Evolutionary conservation across 2,888 invertebrate genomes (phyloP).

Genomic region (Pristionchus entomophagus): DNA sequence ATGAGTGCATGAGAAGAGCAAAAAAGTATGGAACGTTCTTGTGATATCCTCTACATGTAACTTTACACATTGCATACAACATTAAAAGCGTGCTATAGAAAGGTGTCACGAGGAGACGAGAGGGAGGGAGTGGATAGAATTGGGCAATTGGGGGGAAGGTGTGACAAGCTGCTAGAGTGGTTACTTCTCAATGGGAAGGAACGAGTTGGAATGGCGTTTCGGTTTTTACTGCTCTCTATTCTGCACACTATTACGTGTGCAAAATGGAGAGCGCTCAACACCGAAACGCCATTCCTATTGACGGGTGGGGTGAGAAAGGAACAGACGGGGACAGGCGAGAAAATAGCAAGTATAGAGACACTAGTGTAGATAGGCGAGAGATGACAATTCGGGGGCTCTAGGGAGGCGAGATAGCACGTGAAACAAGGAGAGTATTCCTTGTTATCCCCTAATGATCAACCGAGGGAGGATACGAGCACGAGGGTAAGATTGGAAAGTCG

Average conservation of each 20-base stretch:
- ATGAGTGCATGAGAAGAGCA: no score
- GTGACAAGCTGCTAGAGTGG: not conserved
- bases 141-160: not conserved
- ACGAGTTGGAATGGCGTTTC: not conserved
- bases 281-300: no score
- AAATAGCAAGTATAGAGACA: no score
- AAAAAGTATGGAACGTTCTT: conserved; percentile 20
- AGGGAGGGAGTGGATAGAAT: not conserved
- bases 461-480: not conserved
- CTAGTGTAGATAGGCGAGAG: no score
- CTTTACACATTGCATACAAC: conserved; percentile 43
- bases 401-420: no score
- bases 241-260: no score
- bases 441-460: not conserved
- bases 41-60: conserved; percentile 40
- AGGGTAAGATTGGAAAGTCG: not conserved
- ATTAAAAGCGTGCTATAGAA: conserved; percentile 34
- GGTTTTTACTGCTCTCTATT: not conserved
- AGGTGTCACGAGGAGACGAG: conserved; percentile 2
- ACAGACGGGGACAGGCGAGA: no score
- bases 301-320: no score
- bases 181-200: no score
- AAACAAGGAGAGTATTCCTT: no score
- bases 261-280: no score
- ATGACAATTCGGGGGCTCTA: no score